A percentile compares a stretch with the other conserved stretches of the same genome.
Conservation (phyloP, 1,140 invertebrate species). For the Drosophila truncata region DNA sequence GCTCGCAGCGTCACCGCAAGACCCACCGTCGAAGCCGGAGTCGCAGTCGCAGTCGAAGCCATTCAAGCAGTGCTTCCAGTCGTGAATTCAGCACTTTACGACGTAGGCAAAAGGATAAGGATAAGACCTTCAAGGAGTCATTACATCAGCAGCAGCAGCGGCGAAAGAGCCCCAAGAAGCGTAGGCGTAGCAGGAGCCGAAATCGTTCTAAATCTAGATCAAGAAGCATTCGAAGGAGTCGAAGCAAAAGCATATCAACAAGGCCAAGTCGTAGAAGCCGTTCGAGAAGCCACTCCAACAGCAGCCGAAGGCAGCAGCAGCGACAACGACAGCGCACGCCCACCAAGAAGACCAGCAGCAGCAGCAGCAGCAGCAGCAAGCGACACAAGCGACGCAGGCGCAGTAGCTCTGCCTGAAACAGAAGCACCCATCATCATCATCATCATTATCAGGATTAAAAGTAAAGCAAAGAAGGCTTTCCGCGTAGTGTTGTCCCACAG, state of each 20-base stretch:
- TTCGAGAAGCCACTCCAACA: constrained; percentile 29
- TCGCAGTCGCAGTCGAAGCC: constrained; percentile 41
- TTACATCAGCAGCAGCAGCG: constrained; percentile 21
- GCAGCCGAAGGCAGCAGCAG: constrained; percentile 9
- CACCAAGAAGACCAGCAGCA: constrained; percentile 68
- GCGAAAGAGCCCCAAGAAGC: constrained; percentile 43
- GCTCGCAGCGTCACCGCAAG: constrained; percentile 35
- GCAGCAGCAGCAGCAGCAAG: constrained; percentile 53
- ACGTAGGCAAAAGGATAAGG: constrained; percentile 39
- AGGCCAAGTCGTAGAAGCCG: constrained; percentile 19
- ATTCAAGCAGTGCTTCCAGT: constrained; percentile 39
- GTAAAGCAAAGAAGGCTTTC: neutral
- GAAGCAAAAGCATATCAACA: constrained; percentile 38
- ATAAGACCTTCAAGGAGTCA: constrained; percentile 31
- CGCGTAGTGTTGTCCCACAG: constrained; percentile 5
- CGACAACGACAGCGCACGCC: constrained; percentile 38
- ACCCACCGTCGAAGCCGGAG: constrained; percentile 36
- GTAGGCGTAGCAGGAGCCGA: constrained; percentile 11
- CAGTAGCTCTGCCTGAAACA: constrained; percentile 55
- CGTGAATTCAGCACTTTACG: constrained; percentile 10
- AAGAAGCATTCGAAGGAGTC: constrained; percentile 12
- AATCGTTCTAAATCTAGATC: constrained; percentile 2
- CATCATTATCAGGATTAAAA: no score
- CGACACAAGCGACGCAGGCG: constrained; percentile 66
- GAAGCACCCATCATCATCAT: no score